Conservation (phyloP, 92 coral and sea anemone species). For the Phenganax marumi region DNA sequence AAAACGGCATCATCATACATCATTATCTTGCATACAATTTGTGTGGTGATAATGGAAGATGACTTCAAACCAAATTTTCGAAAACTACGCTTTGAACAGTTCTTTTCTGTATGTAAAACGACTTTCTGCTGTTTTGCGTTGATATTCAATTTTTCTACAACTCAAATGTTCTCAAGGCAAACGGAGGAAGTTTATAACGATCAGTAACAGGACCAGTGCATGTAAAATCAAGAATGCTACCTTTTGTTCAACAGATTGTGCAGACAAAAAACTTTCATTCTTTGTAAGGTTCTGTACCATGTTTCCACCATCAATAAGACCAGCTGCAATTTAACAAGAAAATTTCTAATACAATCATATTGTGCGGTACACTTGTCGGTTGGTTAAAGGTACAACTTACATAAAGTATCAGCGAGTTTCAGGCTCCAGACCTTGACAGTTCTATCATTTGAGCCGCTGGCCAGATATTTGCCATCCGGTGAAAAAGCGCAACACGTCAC, state of each 20-base stretch:
- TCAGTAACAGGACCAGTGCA: not conserved
- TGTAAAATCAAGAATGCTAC: not conserved
- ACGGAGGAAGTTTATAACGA: not conserved
- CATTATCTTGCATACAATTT: not conserved
- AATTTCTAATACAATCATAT: not conserved
- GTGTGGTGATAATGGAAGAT: not conserved
- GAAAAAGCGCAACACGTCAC: constrained; percentile 92
- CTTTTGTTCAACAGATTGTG: constrained; percentile 19
- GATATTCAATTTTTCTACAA: not conserved
- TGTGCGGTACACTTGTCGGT: no score
- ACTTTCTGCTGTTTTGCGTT: not conserved
- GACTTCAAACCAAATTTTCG: not conserved
- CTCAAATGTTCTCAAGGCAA: not conserved
- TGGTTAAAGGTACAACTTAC: not conserved
- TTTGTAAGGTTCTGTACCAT: constrained; percentile 15
- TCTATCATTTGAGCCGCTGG: constrained; percentile 89
- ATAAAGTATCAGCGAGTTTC: constrained; percentile 57
- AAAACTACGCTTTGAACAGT: not conserved
- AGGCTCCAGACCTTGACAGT: constrained; percentile 81
- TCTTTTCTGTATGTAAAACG: not conserved
- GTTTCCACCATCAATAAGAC: constrained; percentile 40
- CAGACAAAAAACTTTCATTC: constrained; percentile 10
- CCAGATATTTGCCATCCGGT: constrained; percentile 87
- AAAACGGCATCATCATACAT: not conserved
- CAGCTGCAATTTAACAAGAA: constrained; percentile 10